A percentile compares a stretch with the other conserved stretches of the same genome.
phyloP scores from a whole-genome alignment of 2,888 invertebrate genomes.

The Melieria crassipennis region DNA sequence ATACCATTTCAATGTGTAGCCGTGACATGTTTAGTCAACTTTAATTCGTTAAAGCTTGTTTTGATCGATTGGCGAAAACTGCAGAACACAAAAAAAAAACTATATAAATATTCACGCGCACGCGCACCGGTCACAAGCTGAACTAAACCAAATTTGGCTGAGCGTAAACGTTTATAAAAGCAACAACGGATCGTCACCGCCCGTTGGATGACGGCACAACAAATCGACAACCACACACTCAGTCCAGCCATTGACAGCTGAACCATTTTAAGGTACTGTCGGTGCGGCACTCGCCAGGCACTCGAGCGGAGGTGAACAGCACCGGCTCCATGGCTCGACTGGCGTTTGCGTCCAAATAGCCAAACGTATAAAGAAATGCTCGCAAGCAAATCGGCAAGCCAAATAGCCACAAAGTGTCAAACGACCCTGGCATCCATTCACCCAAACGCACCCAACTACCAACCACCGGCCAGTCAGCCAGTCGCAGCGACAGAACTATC shows the following conservation, averaged over 20 bases:
- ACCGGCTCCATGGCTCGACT: no score
- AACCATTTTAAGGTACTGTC: no score
- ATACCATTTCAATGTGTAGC: not conserved
- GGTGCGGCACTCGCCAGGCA: no score
- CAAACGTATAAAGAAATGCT: constrained; percentile 1
- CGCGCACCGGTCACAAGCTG: constrained; percentile 12
- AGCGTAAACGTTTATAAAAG: constrained; percentile 20
- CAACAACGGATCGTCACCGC: not conserved
- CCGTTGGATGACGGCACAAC: no score
- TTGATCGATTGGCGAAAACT: no score
- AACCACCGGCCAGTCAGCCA: constrained; percentile 15
- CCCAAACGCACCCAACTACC: not conserved
- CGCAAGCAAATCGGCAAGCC: constrained; percentile 4
- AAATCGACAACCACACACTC: no score
- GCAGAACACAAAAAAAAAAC: not conserved
- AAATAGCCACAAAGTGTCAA: constrained; percentile 6
- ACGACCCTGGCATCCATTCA: constrained; percentile 30
- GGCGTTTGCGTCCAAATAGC: not conserved
- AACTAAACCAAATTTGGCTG: constrained; percentile 18
- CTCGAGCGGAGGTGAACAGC: no score
- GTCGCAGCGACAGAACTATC: constrained; percentile 5
- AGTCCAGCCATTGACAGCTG: no score
- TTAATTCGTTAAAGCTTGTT: no score
- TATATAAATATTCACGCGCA: not conserved
- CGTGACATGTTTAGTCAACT: no score